Evolutionary conservation across 1,140 invertebrate species (phyloP).

Genomic region (Drosophila willistoni): DNA sequence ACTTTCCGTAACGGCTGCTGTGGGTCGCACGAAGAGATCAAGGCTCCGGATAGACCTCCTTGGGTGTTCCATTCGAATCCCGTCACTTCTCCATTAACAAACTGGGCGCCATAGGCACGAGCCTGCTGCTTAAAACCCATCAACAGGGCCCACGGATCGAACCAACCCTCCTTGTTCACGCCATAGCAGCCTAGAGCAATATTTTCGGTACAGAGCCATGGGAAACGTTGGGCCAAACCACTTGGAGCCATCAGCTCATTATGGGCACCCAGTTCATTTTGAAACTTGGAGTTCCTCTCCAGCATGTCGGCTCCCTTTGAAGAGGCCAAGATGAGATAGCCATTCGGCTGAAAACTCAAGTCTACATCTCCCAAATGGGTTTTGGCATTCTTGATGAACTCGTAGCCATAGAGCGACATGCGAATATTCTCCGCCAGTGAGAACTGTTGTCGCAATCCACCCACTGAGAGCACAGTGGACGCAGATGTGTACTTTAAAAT

Average conservation of each 20-base stretch:
- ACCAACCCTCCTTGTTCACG: constrained; percentile 90
- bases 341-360: constrained; percentile 93
- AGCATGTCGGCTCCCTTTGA: constrained; percentile 90
- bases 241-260: constrained; percentile 89
- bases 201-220: constrained; percentile 94
- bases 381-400: constrained; percentile 95
- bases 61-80: constrained; percentile 88
- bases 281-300: constrained; percentile 89
- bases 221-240: constrained; percentile 91
- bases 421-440: constrained; percentile 96
- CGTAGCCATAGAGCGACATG: constrained; percentile 94
- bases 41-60: constrained; percentile 83
- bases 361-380: constrained; percentile 90
- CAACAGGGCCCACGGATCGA: constrained; percentile 95
- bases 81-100: constrained; percentile 90
- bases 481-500: constrained; percentile 89
- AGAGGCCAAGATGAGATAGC: constrained; percentile 93
- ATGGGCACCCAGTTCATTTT: constrained; percentile 92
- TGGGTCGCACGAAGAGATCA: constrained; percentile 85
- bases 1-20: constrained; percentile 87
- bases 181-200: constrained; percentile 90
- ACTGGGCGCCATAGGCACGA: constrained; percentile 89
- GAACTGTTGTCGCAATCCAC: constrained; percentile 97
- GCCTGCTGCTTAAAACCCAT: constrained; percentile 92
- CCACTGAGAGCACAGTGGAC: constrained; percentile 93